Conservation (phyloP, 2,113 vertebrate genomes). For the Saimiri boliviensis region DNA sequence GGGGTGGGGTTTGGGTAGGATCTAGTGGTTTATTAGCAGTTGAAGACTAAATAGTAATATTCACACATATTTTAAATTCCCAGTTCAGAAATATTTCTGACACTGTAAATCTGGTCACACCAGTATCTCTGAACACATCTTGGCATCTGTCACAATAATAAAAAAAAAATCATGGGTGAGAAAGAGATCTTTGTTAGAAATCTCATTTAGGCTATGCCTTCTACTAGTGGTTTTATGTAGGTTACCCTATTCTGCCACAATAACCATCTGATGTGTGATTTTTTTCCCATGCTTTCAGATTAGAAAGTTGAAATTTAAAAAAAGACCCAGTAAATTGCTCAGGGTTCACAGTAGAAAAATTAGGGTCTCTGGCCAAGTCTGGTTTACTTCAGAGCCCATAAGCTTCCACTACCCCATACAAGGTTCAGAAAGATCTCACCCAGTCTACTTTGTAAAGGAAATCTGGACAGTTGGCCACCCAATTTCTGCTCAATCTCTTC, state of each 20-base stretch:
- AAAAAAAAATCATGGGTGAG: background rate
- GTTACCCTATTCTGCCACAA: background rate
- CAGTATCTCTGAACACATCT: background rate
- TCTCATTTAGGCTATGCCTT: background rate
- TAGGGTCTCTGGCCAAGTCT: background rate
- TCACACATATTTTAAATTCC: background rate
- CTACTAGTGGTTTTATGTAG: background rate
- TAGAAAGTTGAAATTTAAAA: background rate
- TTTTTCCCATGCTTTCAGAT: background rate
- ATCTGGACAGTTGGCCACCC: background rate
- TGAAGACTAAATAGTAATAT: background rate
- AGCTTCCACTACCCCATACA: background rate
- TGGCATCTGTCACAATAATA: background rate
- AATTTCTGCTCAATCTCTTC: background rate
- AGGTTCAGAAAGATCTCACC: background rate
- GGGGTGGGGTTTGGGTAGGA: background rate
- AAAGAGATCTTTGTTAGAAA: background rate
- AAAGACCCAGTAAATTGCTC: background rate
- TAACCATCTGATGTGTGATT: background rate
- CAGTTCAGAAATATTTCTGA: background rate
- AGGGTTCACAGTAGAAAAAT: background rate
- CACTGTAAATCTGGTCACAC: background rate
- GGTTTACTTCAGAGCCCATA: background rate
- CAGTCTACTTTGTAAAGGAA: background rate
- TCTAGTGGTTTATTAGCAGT: background rate